Base-by-base conservation (phyloP, 2,797 vertebrate genomes). In the Chaunax sp. region DNA sequence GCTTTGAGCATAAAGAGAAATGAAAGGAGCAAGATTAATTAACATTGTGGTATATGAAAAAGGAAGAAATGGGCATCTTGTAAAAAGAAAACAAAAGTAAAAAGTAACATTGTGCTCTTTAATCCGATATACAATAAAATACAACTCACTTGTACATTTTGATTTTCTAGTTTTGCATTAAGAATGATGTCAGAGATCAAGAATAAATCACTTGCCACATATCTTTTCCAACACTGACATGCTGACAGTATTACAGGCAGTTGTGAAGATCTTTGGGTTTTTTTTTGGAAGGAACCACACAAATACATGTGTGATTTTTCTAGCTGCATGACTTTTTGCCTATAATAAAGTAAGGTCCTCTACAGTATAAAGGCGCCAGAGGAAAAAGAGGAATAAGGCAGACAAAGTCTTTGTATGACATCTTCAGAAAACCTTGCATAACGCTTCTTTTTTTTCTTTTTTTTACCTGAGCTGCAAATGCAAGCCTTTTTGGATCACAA, bases 1-100 rank as follows among this genome's bases (percentile, higher is more conserved):
- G 91, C 92, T 92, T 91, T 89, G 85, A 92, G 91, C 90, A 84
- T 87, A 64, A 86, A 82, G 70, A 79, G 72, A 85, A 84, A 83
- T 16, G 7, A 74, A 76, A 51, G 74, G 68, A 77, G 74, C 64
- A 74, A 82, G 69, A 84, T 44, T 56, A 76, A 62, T 76, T 54
- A 80, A 87, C 77, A 83, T 57, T 19, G 89, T 74, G 83, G 69
- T 78, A 83, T 75, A 87, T 68, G 73, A 68, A 82, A 87, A 80
- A 55, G 52, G 82, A 35, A 11, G 83, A 70, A 89, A 77, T 57
- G 65, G 77, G 77, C 55, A 86, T 87, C 68, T 90, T 87, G 85
- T 67, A 57, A 74, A 84, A 89, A 83, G 44, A 82, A 84, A 49
- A 56, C 37, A 67, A 70, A 65, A 46, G 25, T 78, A 72, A 69